Evolutionary conservation across 2,113 vertebrate genomes (phyloP), one percentile per base, ranked within the genome.

Genomic region (Zosterops japonicus): DNA sequence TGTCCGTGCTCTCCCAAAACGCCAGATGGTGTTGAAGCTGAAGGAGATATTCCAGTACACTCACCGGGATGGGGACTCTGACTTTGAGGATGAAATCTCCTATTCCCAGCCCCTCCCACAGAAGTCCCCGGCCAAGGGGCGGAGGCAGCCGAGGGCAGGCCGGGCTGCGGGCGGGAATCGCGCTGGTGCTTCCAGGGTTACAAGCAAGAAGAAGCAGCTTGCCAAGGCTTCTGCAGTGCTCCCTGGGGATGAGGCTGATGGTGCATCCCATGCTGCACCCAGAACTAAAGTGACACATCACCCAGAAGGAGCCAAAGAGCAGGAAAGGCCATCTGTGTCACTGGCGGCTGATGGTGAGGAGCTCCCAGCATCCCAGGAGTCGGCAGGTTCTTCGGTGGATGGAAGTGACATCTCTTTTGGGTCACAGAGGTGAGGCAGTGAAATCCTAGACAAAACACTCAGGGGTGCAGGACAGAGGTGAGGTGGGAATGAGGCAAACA

Each of bases 1-100:
- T 21, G 99, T 99, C 53, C 98, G 99, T 22, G 98, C 99, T 47
- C 97, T 99, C 83, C 99, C 99, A 4, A 99, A 99, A 91, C 98
- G 98, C 78, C 98, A 99, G 97, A 99, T 99, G 99, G 97, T 99
- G 86, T 96, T 99, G 84, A 99, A 99, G 91, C 98, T 99, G 97
- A 99, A 99, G 97, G 99, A 99, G 98, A 99, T 99, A 94, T 99
- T 99, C 96, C 98, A 99, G 87, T 99, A 99, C 92, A 99, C 99
- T 39, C 99, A 99, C 96, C 98, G 96, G 97, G 97, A 98, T 7
- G 49, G 94, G 96, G 98, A 97, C 96, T 99, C 99, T 0, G 98
- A 98, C 87, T 98, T 98, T 0, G 98, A 99, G 63, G 98, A 97
- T 0, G 98, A 98, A 63, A 79, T 94, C 14, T 77, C 56, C 4